phyloP scores from a whole-genome alignment of 2,797 vertebrate genomes.

The Chromis chromis region DNA sequence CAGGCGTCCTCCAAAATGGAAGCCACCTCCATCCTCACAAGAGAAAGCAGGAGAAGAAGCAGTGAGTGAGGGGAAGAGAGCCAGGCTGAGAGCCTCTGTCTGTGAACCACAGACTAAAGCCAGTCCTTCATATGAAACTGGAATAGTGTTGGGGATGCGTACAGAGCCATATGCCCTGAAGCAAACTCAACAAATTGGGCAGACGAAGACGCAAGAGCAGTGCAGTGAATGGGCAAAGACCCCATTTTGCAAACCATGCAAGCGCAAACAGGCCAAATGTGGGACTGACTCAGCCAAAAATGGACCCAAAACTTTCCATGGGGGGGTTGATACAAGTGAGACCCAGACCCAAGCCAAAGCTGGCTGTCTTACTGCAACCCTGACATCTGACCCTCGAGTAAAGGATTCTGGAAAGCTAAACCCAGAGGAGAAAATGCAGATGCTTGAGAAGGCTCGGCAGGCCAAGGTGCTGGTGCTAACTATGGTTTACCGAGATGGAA shows the following conservation, averaged over 20 bases:
- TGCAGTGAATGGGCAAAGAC: not conserved
- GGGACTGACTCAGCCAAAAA: not conserved
- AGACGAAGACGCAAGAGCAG: constrained; percentile 1
- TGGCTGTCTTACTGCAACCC: constrained; percentile 27
- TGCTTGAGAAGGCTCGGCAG: constrained; percentile 73
- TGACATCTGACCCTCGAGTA: constrained; percentile 78
- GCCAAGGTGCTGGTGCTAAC: constrained; percentile 84
- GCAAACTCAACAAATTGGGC: constrained; percentile 8
- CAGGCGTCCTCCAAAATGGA: constrained; percentile 53
- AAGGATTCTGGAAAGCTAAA: constrained; percentile 81
- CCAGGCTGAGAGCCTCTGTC: not conserved
- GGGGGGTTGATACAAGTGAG: not conserved
- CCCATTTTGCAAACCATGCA: constrained; percentile 7
- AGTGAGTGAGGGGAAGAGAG: constrained; percentile 7
- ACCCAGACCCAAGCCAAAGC: constrained; percentile 29
- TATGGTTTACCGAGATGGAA: constrained; percentile 89
- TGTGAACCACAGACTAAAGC: constrained; percentile 21
- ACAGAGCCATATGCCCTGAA: not conserved
- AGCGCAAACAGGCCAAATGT: constrained; percentile 24
- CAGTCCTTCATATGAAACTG: constrained; percentile 14
- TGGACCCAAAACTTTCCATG: constrained; percentile 9
- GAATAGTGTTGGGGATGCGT: not conserved
- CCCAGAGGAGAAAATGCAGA: constrained; percentile 73
- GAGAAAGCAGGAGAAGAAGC: constrained; percentile 15
- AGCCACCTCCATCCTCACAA: constrained; percentile 53